Evolutionary conservation across 2,797 vertebrate species (phyloP).

Genomic region (Labroides dimidiatus): DNA sequence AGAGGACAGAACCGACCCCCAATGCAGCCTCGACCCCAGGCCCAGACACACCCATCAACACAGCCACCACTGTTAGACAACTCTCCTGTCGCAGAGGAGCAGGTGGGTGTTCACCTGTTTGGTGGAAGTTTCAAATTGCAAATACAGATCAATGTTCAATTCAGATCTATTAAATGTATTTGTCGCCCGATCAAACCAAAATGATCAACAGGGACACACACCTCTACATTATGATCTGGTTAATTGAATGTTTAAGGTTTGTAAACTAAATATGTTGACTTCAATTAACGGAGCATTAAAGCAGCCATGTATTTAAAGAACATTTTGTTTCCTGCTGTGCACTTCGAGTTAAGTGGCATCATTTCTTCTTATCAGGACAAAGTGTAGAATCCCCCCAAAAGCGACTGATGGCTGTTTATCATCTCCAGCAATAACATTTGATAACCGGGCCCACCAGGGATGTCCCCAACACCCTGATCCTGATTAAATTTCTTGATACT

Average conservation of each 20-base stretch:
- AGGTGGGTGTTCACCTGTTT: conserved; percentile 80
- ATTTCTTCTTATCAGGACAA: not conserved
- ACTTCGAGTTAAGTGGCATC: too few species aligned
- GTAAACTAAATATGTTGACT: too few species aligned
- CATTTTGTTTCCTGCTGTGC: too few species aligned
- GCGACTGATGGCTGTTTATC: not conserved
- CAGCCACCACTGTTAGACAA: conserved; percentile 71
- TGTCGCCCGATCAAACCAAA: too few species aligned
- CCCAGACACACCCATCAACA: conserved; percentile 81
- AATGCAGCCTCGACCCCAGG: conserved; percentile 78
- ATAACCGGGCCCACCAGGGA: not conserved
- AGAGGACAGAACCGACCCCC: conserved; percentile 85
- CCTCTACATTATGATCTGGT: too few species aligned
- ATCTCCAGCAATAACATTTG: not conserved
- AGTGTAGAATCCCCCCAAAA: not conserved
- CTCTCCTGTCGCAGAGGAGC: conserved; percentile 90
- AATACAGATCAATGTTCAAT: not conserved
- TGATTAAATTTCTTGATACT: too few species aligned
- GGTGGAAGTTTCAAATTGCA: not conserved
- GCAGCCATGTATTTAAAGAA: too few species aligned
- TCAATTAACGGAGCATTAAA: too few species aligned
- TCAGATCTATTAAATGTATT: not conserved
- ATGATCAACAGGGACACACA: too few species aligned
- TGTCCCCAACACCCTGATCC: too few species aligned
- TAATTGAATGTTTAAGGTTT: too few species aligned